Percentiles rank a stretch among this genome's conserved stretches.
Evolutionary conservation across 37 sponge, comb jelly and placozoan species (phyloP).

Genomic region (Eunapius fragilis): DNA sequence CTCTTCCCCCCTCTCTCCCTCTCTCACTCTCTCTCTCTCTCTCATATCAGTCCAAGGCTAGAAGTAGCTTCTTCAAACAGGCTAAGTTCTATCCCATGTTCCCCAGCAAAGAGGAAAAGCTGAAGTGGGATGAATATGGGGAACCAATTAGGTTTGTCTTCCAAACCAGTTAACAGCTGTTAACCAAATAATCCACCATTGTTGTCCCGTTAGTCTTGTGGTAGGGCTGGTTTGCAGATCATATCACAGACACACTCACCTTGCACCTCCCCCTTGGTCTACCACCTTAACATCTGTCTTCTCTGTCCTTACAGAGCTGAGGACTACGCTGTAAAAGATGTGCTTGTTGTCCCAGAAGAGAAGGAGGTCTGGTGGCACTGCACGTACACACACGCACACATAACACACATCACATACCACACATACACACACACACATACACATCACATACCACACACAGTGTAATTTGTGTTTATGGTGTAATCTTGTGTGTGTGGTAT

Average conservation of each 20-base stretch:
- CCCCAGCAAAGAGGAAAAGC: conserved; percentile 85
- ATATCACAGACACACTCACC: neutral
- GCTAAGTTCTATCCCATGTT: conserved; percentile 92
- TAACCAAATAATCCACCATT: neutral
- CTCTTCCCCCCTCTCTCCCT: neutral
- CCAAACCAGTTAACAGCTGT: neutral
- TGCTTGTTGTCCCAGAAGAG: conserved; percentile 6
- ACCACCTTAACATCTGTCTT: too few species aligned
- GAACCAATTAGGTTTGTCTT: conserved; percentile 83
- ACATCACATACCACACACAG: too few species aligned
- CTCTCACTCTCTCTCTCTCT: neutral
- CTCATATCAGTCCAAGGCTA: conserved; percentile 31
- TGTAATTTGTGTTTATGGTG: too few species aligned
- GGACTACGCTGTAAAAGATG: conserved; percentile 51
- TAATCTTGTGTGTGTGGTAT: neutral
- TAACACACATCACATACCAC: too few species aligned
- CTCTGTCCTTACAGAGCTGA: conserved; percentile 56
- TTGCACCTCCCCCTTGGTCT: neutral
- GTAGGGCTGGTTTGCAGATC: neutral
- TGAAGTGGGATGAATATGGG: conserved; percentile 97
- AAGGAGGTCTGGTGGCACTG: conserved; percentile 19
- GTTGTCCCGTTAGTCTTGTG: neutral
- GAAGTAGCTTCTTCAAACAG: conserved; percentile 91
- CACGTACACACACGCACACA: too few species aligned
- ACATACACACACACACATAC: too few species aligned